phyloP scores from a whole-genome alignment of 2,797 vertebrate genomes.

The Protosalanx chinensis region DNA sequence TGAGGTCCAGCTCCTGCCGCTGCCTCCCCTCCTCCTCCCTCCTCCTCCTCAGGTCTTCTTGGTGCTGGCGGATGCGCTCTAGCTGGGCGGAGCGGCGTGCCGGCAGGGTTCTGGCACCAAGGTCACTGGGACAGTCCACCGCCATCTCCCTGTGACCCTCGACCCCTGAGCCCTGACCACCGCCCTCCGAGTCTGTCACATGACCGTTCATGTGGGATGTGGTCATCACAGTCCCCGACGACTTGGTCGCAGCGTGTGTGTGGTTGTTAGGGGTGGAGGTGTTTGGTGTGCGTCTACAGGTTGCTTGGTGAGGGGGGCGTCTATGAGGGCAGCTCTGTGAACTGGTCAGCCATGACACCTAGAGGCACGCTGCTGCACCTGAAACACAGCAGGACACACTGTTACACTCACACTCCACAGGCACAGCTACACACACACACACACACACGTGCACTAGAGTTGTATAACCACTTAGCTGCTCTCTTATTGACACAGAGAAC shows the following conservation, averaged over 20 bases:
- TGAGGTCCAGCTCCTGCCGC: conserved; percentile 90
- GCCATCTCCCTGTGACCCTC: conserved; percentile 90
- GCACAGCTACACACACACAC: neutral
- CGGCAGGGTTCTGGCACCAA: conserved; percentile 89
- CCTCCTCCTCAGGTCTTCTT: conserved; percentile 91
- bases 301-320: conserved; percentile 14
- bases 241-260: conserved; percentile 13
- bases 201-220: conserved; percentile 95
- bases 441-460: neutral
- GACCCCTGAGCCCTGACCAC: conserved; percentile 60
- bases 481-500: no score
- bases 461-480: neutral
- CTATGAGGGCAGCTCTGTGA: conserved; percentile 57
- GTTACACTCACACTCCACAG: neutral
- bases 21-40: conserved; percentile 90
- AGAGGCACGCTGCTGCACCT: conserved; percentile 20
- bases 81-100: conserved; percentile 87
- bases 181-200: conserved; percentile 81
- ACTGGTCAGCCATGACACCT: conserved; percentile 40
- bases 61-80: conserved; percentile 93
- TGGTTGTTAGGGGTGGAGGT: neutral
- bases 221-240: conserved; percentile 63
- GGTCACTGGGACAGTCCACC: conserved; percentile 92
- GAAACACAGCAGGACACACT: neutral
- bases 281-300: neutral